phyloP scores from a whole-genome alignment of 2,113 vertebrate species.

The Thalassoma bifasciatum region DNA sequence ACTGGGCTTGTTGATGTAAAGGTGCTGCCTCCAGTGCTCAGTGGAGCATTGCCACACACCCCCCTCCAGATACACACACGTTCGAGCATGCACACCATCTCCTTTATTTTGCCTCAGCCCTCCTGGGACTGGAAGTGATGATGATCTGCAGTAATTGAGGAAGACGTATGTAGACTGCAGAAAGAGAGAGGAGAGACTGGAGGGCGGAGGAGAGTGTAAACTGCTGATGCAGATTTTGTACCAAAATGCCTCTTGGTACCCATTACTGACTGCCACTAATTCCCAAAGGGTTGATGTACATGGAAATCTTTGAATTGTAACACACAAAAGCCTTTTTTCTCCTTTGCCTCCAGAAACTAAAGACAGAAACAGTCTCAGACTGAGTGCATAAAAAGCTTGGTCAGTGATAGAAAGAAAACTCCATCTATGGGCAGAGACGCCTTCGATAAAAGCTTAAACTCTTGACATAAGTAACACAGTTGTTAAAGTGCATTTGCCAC shows the following conservation, averaged over 20 bases:
- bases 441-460: not conserved
- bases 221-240: constrained; percentile 61
- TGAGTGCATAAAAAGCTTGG: not conserved
- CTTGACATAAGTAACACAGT: constrained; percentile 8
- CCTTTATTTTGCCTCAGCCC: constrained; percentile 59
- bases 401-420: not conserved
- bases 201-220: constrained; percentile 44
- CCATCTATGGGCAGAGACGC: not conserved
- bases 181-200: constrained; percentile 34
- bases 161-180: constrained; percentile 55
- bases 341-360: not conserved
- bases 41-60: constrained; percentile 18
- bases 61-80: not conserved
- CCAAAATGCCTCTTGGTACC: constrained; percentile 30
- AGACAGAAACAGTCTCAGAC: not conserved
- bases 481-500: constrained; percentile 24
- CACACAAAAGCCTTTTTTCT: constrained; percentile 1
- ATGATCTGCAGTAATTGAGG: constrained; percentile 75
- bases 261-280: constrained; percentile 32
- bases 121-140: constrained; percentile 60
- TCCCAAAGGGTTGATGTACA: constrained; percentile 28
- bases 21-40: constrained; percentile 30
- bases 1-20: constrained; percentile 20
- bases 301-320: constrained; percentile 13
- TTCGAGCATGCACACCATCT: constrained; percentile 17